Conservation (phyloP, 37 sponge, comb jelly and placozoan species). For the Amphimedon queenslandica region DNA sequence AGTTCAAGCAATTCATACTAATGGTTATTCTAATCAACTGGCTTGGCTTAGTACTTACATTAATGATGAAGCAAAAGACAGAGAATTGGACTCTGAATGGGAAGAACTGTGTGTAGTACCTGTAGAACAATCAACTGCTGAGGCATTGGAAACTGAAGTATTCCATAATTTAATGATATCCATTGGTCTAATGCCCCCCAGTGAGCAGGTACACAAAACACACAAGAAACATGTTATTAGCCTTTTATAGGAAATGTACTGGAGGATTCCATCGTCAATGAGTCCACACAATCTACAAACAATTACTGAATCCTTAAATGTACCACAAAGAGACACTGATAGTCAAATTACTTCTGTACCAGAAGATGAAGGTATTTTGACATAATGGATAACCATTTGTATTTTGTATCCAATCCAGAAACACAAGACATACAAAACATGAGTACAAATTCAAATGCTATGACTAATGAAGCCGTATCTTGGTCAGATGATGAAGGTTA, state of each 20-base stretch:
- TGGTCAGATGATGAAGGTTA: too few species aligned
- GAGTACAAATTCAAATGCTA: too few species aligned
- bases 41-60: constrained; percentile 73
- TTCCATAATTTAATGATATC: constrained; percentile 42
- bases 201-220: constrained; percentile 31
- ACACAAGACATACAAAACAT: too few species aligned
- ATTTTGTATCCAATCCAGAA: too few species aligned
- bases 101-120: constrained; percentile 71
- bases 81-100: constrained; percentile 74
- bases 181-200: constrained; percentile 59
- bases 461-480: too few species aligned
- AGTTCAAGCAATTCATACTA: constrained; percentile 8
- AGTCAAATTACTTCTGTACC: too few species aligned
- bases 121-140: constrained; percentile 35
- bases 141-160: constrained; percentile 12
- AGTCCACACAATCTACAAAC: constrained; percentile 5
- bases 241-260: constrained; percentile 68
- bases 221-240: too few species aligned
- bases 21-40: constrained; percentile 42
- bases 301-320: too few species aligned
- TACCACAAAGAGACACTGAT: too few species aligned
- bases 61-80: constrained; percentile 73
- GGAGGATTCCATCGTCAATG: constrained; percentile 69
- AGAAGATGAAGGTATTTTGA: too few species aligned
- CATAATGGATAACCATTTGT: too few species aligned